These are phyloP conservation scores for Piaya cayana DNA, from an alignment of 2,113 vertebrate species.

Conservation along the genomic window DNA sequence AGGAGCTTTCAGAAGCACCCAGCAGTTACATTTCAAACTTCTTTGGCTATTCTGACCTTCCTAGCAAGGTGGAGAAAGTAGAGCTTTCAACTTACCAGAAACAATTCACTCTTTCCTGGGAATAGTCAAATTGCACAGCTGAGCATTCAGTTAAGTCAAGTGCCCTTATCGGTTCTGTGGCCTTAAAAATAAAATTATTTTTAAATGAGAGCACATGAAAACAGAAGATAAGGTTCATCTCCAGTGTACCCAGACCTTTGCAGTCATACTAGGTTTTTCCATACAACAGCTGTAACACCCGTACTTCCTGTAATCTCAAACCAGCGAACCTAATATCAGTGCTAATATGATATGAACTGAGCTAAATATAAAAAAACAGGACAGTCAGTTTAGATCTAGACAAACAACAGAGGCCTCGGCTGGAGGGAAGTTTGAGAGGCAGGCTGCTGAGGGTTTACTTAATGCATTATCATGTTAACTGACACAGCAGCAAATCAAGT, in stretches of 20 bases:
- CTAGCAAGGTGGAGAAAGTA: not conserved
- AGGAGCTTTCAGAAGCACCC: not conserved
- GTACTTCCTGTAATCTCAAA: not conserved
- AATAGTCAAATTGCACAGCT: slow-evolving; percentile 96
- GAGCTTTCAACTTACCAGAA: slow-evolving; percentile 87
- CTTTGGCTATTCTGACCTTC: not conserved
- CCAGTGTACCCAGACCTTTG: not conserved
- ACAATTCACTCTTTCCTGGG: slow-evolving; percentile 93
- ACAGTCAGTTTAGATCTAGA: not conserved
- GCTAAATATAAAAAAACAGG: not conserved
- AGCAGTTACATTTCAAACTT: not conserved
- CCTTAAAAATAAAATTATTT: slow-evolving; percentile 74
- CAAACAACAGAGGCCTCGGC: not conserved
- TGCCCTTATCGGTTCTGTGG: slow-evolving; percentile 87
- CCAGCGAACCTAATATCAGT: not conserved
- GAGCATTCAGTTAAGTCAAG: slow-evolving; percentile 90
- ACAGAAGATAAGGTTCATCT: not conserved
- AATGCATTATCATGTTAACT: not conserved
- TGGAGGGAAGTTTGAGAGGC: not conserved
- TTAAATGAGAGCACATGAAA: not conserved
- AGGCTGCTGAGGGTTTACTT: not conserved
- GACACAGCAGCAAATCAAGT: not conserved
- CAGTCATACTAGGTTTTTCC: not conserved
- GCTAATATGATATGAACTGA: not conserved
- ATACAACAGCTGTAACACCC: not conserved